Evolutionary conservation across 2,888 invertebrate species (phyloP).

Genomic region (Trissolcus japonicus): DNA sequence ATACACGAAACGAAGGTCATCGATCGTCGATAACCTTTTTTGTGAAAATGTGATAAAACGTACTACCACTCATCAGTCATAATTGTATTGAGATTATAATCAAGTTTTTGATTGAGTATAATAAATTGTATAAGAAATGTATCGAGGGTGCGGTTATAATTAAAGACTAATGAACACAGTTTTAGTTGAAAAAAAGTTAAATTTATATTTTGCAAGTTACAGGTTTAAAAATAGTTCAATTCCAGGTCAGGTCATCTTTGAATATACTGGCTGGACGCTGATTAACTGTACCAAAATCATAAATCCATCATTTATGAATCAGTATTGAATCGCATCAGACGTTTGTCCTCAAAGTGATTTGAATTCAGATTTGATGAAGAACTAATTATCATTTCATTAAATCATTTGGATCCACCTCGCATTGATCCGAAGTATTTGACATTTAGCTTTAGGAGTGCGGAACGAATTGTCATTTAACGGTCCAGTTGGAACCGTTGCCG

Average conservation of each 20-base stretch:
- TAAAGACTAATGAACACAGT: neutral
- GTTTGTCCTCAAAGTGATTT: conserved; percentile 14
- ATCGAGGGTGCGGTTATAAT: neutral
- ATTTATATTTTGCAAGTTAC: too few species aligned
- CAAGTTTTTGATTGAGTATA: neutral
- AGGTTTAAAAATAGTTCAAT: neutral
- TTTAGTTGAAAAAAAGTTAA: too few species aligned
- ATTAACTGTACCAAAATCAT: conserved; percentile 21
- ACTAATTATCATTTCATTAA: conserved; percentile 51
- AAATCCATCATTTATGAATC: conserved; percentile 34
- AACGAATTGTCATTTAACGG: conserved; percentile 45
- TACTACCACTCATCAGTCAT: conserved; percentile 45
- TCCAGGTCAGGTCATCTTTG: conserved; percentile 17
- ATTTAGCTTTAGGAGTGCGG: conserved; percentile 18
- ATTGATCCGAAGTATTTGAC: conserved; percentile 40
- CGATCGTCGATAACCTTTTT: conserved; percentile 32
- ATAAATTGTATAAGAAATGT: neutral
- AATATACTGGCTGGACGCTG: conserved; percentile 12
- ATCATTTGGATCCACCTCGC: conserved; percentile 30
- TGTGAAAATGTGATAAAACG: conserved; percentile 42
- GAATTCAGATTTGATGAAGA: conserved; percentile 20
- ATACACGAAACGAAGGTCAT: conserved; percentile 34
- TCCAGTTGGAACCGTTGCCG: conserved; percentile 19
- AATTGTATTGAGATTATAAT: conserved; percentile 26
- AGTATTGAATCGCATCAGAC: conserved; percentile 19